Conservation (phyloP, 2,797 vertebrate genomes). For the Neopelma chrysocephalum region DNA sequence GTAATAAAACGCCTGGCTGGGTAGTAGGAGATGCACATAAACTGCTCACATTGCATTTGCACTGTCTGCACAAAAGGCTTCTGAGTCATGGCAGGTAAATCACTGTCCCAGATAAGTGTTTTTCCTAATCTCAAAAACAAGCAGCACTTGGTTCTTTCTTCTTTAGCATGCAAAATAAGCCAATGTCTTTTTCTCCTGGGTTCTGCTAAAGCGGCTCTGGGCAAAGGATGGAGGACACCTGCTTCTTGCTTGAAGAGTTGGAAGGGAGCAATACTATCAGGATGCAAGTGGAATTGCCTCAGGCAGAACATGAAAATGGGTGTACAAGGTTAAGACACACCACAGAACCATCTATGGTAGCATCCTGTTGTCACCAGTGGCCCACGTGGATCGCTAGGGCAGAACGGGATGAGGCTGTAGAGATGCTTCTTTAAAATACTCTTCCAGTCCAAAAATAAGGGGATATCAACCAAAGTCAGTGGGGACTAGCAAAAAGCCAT, state of each 20-base stretch:
- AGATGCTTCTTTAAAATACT: background rate
- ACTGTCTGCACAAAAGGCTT: background rate
- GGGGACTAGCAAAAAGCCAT: background rate
- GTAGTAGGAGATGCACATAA: background rate
- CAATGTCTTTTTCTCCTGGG: background rate
- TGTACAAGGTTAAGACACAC: background rate
- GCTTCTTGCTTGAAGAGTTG: background rate
- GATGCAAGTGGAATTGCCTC: background rate
- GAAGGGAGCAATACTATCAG: background rate
- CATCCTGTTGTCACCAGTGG: background rate
- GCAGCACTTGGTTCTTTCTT: background rate
- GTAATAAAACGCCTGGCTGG: background rate
- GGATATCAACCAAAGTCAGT: background rate
- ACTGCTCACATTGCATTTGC: background rate
- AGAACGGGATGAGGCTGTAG: fast-evolving
- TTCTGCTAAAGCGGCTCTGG: background rate
- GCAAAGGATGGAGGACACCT: background rate
- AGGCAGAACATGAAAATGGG: background rate
- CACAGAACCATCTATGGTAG: background rate
- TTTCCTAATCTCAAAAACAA: background rate
- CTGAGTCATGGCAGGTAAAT: background rate
- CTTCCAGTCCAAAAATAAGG: background rate
- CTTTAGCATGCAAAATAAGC: background rate
- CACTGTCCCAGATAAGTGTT: background rate
- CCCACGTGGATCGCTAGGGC: background rate